phyloP scores from a whole-genome alignment of 2,888 invertebrate species.

The Dusona sp. region DNA sequence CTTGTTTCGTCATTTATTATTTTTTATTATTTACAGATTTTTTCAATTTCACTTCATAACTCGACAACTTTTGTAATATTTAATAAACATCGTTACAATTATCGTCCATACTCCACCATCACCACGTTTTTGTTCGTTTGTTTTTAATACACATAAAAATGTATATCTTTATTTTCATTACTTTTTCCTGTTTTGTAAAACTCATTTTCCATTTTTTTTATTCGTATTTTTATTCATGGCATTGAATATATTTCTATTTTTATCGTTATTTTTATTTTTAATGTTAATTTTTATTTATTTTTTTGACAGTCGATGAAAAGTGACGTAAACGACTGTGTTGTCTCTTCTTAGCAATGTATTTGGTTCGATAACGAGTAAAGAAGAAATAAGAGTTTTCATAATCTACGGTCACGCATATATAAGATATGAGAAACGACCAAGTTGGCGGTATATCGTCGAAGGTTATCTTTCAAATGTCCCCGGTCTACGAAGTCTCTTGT shows the following conservation, averaged over 20 bases:
- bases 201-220: background rate
- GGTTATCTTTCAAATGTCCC: conserved; percentile 73
- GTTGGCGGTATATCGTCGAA: conserved; percentile 73
- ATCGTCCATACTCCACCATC: too few relatives aligned
- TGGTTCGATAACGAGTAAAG: conserved; percentile 43
- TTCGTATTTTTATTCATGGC: background rate
- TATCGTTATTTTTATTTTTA: background rate
- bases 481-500: conserved; percentile 39
- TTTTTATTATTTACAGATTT: background rate
- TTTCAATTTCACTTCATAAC: background rate
- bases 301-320: background rate
- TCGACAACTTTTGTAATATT: background rate
- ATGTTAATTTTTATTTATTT: background rate
- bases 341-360: conserved; percentile 2
- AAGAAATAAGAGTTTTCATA: conserved; percentile 40
- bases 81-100: background rate
- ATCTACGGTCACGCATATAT: conserved; percentile 69
- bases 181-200: too few relatives aligned
- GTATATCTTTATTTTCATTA: background rate
- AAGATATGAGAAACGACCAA: conserved; percentile 66
- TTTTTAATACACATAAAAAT: background rate
- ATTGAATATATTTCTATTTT: background rate
- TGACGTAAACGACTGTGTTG: conserved; percentile 8
- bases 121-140: background rate
- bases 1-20: too few relatives aligned